These are phyloP conservation scores for Ophion slaviceki DNA, from an alignment of 2,888 invertebrate species.

Conservation along the genomic window DNA sequence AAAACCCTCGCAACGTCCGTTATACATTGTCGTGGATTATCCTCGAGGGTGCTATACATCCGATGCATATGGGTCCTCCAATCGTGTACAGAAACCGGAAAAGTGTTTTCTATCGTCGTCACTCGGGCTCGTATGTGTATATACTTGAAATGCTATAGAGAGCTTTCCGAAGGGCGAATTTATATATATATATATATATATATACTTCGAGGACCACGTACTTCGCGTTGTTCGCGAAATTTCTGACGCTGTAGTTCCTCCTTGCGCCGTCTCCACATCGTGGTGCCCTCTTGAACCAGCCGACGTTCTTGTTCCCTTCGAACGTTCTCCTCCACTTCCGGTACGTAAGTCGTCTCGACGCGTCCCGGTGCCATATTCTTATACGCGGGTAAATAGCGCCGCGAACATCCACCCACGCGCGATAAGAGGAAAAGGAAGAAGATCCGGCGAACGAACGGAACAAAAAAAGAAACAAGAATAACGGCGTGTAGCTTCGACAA, in stretches of 20 bases:
- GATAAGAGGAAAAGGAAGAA: slow-evolving; percentile 37
- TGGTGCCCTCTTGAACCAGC: slow-evolving; percentile 79
- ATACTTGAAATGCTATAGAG: background rate
- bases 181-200: too few species aligned
- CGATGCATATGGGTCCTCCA: slow-evolving; percentile 10
- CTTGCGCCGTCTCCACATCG: slow-evolving; percentile 79
- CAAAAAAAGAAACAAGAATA: slow-evolving; percentile 16
- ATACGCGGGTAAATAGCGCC: background rate
- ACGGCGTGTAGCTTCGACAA: slow-evolving; percentile 14
- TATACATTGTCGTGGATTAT: slow-evolving; percentile 24
- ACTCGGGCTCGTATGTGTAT: background rate
- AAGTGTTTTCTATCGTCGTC: background rate
- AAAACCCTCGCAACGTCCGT: slow-evolving; percentile 1
- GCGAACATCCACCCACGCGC: slow-evolving; percentile 14
- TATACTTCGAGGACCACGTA: slow-evolving; percentile 69
- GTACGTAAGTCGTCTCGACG: slow-evolving; percentile 77
- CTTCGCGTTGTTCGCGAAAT: slow-evolving; percentile 81
- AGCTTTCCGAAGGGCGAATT: background rate
- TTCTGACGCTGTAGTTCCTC: slow-evolving; percentile 80
- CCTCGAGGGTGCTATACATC: slow-evolving; percentile 15
- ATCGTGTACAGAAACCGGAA: slow-evolving; percentile 20
- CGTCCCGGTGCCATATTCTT: slow-evolving; percentile 71
- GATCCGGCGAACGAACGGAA: slow-evolving; percentile 5
- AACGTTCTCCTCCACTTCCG: slow-evolving; percentile 76
- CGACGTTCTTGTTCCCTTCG: slow-evolving; percentile 78